Conservation (phyloP, 1,140 invertebrate species). For the Drosophila sp. region DNA sequence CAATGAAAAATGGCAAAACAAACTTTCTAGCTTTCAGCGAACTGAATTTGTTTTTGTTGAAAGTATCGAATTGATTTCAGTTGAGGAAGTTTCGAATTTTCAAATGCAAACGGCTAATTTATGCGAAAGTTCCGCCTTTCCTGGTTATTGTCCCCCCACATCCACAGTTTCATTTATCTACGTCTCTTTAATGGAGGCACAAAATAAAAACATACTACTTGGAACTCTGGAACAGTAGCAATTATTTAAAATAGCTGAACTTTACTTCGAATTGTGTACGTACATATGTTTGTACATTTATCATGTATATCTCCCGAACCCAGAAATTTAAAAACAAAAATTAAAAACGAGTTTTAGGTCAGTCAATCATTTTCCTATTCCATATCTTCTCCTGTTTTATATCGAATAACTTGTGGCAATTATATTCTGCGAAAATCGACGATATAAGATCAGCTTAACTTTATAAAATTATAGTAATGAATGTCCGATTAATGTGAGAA, state of each 20-base stretch:
- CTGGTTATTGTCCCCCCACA: slow-evolving; percentile 51
- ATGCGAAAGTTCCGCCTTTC: slow-evolving; percentile 75
- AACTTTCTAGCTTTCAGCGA: slow-evolving; percentile 76
- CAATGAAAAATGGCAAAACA: slow-evolving; percentile 81
- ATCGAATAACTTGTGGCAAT: too few relatives aligned
- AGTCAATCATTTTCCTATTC: too few relatives aligned
- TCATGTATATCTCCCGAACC: too few relatives aligned
- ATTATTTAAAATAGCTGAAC: background rate
- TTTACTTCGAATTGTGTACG: background rate
- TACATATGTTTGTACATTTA: background rate
- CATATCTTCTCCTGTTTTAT: too few relatives aligned
- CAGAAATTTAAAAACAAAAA: too few relatives aligned
- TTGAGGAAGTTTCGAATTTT: slow-evolving; percentile 71
- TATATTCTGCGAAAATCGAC: too few relatives aligned
- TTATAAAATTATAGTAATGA: too few relatives aligned
- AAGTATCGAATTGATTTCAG: slow-evolving; percentile 77
- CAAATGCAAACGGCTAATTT: slow-evolving; percentile 81
- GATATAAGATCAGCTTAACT: too few relatives aligned
- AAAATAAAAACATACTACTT: slow-evolving; percentile 17
- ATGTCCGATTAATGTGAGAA: too few relatives aligned
- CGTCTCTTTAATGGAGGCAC: slow-evolving; percentile 50
- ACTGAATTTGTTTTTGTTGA: slow-evolving; percentile 53
- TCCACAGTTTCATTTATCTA: slow-evolving; percentile 66
- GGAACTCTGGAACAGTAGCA: background rate
- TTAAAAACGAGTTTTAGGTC: too few relatives aligned